A percentile compares a stretch with the other conserved stretches of the same genome.
Conservation (phyloP, 2,797 vertebrate species). For the Gobionotothen gibberifrons region DNA sequence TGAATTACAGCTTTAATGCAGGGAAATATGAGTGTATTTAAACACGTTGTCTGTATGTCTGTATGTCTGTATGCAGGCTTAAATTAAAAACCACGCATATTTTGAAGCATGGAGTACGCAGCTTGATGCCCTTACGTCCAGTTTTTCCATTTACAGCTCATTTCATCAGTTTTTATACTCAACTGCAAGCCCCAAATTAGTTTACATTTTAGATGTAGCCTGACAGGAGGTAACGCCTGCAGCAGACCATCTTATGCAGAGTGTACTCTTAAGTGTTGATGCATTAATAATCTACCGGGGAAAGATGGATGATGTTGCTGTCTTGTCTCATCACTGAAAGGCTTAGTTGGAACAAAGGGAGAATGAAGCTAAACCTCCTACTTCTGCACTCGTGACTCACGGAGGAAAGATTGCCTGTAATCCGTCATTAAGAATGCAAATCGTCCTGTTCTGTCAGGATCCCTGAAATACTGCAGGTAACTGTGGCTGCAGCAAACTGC, state of each 20-base stretch:
- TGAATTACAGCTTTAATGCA: neutral
- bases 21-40: constrained; percentile 6
- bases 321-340: constrained; percentile 16
- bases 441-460: constrained; percentile 3
- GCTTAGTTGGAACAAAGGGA: constrained; percentile 28
- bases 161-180: neutral
- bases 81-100: no score
- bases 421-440: constrained; percentile 1
- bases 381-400: constrained; percentile 13
- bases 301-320: neutral
- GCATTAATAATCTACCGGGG: neutral
- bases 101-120: neutral
- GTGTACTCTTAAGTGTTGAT: neutral
- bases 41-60: no score
- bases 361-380: constrained; percentile 24
- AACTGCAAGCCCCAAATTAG: neutral
- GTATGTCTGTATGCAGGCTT: no score
- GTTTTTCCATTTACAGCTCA: neutral
- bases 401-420: constrained; percentile 4
- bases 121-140: constrained; percentile 11
- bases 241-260: neutral
- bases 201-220: neutral
- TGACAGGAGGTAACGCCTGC: neutral
- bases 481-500: neutral
- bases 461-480: constrained; percentile 7